Base-by-base conservation (phyloP, 2,888 invertebrate genomes). In the Hirtodrosophila duncani region DNA sequence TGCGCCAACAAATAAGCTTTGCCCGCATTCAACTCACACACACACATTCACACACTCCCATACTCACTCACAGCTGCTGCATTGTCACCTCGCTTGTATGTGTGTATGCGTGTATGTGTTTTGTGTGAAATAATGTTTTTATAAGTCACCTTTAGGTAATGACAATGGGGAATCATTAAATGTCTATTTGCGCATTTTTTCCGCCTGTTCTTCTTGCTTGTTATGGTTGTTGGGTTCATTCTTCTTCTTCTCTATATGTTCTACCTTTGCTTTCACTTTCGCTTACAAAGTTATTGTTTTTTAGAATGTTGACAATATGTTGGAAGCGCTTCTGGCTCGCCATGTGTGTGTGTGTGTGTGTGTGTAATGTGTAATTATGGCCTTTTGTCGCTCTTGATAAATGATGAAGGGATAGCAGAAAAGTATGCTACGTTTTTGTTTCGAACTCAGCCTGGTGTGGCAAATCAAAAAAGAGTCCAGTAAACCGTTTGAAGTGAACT, bases 111-210 rank as follows among this genome's bases (percentile, higher is more conserved):
- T 30, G 21, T 36, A 39, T 57, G 45, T 38, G 62, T n/a, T n/a
- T n/a, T 45, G 61, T 71, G 69, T 71, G 67, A 67, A 64, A 66
- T 79, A 75, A 75, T 75, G 79, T 71, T 75, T 79, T 75, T 79
- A 71, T 69, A 79, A 79, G 75, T 63, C 75, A 75, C 77, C 79
- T 69, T 79, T 79, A 75, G 75, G 61, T 68, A 64, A 75, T 75
- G 75, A 75, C 79, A 79, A 75, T 79, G 62, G 79, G 79, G 75
- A 79, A 79, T 71, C 75, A 69, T 79, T 79, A 79, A 77, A 72
- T 62, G 74, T 67, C 69, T 77, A 72, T 72, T 69, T 72, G 69
- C 69, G 52, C 62, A 63, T 56, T 57, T 67, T 10, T 21, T 38
- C 27, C 20, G 29, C n/a, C 13, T 7, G 26, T 13, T 16, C 11